These are phyloP conservation scores for Paralvinella palmiformis DNA, from an alignment of 1,140 invertebrate genomes.

Conservation along the genomic window DNA sequence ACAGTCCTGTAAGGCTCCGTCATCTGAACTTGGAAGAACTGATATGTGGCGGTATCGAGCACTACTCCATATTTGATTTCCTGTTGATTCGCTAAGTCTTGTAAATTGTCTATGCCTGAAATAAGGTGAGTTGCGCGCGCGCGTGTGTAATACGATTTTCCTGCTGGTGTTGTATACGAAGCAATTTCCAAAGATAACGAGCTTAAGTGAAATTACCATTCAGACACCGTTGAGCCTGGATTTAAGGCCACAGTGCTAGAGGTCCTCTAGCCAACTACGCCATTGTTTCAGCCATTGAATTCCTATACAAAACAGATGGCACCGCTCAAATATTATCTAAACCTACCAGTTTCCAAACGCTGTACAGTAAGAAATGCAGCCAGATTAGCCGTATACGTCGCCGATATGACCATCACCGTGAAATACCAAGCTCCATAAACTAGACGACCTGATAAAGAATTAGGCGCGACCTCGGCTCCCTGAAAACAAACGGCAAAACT, in stretches of 20 bases:
- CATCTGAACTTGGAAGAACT: slow-evolving; percentile 19
- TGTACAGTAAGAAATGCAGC: slow-evolving; percentile 94
- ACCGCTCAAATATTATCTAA: background rate
- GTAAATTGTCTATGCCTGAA: slow-evolving; percentile 73
- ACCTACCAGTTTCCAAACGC: slow-evolving; percentile 70
- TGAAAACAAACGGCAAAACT: no score
- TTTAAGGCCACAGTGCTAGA: no score
- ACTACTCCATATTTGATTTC: slow-evolving; percentile 86
- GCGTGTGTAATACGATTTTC: no score
- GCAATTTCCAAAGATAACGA: no score
- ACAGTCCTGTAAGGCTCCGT: background rate
- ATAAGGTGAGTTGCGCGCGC: no score
- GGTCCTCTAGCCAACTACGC: no score
- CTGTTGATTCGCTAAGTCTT: slow-evolving; percentile 90
- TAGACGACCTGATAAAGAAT: slow-evolving; percentile 1
- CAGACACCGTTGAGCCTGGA: no score
- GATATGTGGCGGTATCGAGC: slow-evolving; percentile 8
- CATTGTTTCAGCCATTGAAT: no score
- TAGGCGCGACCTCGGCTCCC: slow-evolving; percentile 8
- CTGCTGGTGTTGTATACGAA: no score
- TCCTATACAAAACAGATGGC: no score
- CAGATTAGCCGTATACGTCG: slow-evolving; percentile 90
- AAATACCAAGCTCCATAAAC: slow-evolving; percentile 69
- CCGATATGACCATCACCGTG: slow-evolving; percentile 84
- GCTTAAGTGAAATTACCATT: no score